Base-by-base conservation (phyloP, 1,140 invertebrate species). In the Bilobella aurantiaca region DNA sequence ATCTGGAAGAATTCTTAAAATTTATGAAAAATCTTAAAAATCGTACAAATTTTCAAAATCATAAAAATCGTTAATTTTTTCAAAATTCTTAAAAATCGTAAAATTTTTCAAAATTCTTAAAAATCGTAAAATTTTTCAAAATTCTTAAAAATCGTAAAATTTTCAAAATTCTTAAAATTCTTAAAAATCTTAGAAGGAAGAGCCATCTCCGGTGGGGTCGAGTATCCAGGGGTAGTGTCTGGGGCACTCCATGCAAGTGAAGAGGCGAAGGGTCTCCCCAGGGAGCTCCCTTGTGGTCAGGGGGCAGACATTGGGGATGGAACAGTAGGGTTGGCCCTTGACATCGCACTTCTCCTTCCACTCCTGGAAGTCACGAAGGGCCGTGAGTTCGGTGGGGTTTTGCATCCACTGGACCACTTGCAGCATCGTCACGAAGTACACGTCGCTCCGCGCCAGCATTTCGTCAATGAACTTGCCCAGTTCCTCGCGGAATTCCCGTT, bases 381-480 rank as follows among this genome's bases (percentile, higher is more conserved):
- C 85, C 14, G 88, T 86, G 56, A 94, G 74, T 77, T 95, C 90
- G 2, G 91, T 94, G 42, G 94, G 94, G 69, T 89, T 91, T 79
- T 95, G 92, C 90, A 96, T 96, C 93, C 93, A 97, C 79, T 96
- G 92, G 74, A 97, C 90, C 73, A 84, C 83, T 82, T 95, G 91
- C 68, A 91, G 83, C 79, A 91, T 90, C 57, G 90, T 95, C 31
- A 93, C 91, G 76, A 97, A 94, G 80, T 94, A 96, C 16, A 96
- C 92, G 75, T 97, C 92, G 74, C 90, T 90, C 73, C 89, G 85
- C 64, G 84, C 83, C 58, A 92, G 77, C 86, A 95, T 90, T 76
- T 96, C 92, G 78, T 95, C 90, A 70, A 96, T 93, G 78, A 95
- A 96, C 74, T 91, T 91, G 76, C 92, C 88, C 30, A 97, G 80